A percentile compares a stretch with the other conserved stretches of the same genome.
These are phyloP conservation scores for Eristalis tenax DNA, from an alignment of 2,888 invertebrate species.

Conservation along the genomic window DNA sequence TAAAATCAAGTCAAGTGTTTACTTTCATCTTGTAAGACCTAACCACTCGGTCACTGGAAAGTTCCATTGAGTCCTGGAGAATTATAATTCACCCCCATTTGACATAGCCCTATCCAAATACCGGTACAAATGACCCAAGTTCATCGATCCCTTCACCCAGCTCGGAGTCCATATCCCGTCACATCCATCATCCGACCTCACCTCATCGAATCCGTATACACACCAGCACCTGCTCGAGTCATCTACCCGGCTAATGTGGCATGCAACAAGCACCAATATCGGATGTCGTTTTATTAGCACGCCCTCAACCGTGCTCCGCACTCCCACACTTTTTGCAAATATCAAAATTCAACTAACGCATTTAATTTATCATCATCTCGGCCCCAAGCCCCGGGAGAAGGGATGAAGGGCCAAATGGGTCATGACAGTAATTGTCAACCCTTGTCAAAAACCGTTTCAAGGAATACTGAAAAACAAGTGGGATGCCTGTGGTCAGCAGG, in stretches of 20 bases:
- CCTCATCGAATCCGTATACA: not conserved
- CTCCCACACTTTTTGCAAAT: slow-evolving; percentile 48
- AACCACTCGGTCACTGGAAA: not conserved
- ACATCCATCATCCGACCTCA: not conserved
- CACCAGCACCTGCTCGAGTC: not conserved
- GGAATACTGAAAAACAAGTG: slow-evolving; percentile 28
- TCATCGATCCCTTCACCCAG: not conserved
- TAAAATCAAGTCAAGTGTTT: not conserved
- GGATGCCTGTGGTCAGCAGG: slow-evolving; percentile 52
- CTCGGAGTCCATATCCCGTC: not conserved
- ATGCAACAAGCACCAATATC: slow-evolving; percentile 48
- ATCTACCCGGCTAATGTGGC: slow-evolving; percentile 32
- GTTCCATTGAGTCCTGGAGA: not conserved
- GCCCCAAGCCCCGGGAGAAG: not conserved
- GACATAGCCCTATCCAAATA: not conserved
- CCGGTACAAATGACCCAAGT: not conserved
- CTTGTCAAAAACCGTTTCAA: slow-evolving; percentile 55
- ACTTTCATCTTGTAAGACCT: not conserved
- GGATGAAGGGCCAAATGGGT: slow-evolving; percentile 41
- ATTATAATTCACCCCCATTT: not conserved
- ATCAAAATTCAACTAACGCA: slow-evolving; percentile 61
- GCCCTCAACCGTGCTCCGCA: not conserved
- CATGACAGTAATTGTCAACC: slow-evolving; percentile 64
- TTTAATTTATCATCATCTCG: slow-evolving; percentile 44
- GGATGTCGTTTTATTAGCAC: slow-evolving; percentile 51